Evolutionary conservation across 2,797 vertebrate species (phyloP).

Genomic region (Nothura maculosa): DNA sequence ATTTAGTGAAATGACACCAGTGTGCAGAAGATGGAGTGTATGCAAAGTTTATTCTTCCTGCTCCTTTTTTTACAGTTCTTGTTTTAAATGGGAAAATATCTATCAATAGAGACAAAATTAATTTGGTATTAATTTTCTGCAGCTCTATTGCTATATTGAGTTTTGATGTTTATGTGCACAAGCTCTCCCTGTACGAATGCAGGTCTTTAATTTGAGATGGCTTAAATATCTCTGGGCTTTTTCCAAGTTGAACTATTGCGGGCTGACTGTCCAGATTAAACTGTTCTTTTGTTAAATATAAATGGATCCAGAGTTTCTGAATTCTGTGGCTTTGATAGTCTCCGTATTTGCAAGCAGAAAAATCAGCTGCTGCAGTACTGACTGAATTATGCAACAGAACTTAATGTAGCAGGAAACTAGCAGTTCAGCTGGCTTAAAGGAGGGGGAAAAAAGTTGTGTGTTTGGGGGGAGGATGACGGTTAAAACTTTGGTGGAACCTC

Average conservation of each 20-base stretch:
- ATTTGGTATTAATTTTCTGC: not conserved
- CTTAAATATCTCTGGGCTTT: not conserved
- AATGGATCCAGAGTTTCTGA: not conserved
- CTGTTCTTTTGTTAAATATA: not conserved
- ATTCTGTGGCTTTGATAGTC: not conserved
- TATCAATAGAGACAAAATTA: not conserved
- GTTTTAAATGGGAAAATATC: not conserved
- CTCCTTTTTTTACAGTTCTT: not conserved
- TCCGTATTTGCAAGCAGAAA: not conserved
- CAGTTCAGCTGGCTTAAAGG: not conserved
- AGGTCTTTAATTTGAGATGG: not conserved
- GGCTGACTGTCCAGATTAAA: not conserved
- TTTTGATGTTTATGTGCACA: not conserved
- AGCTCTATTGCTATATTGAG: not conserved
- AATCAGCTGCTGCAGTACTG: not conserved
- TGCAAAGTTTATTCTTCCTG: rapidly evolving
- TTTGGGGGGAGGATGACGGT: too few relatives aligned
- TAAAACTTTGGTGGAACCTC: not conserved
- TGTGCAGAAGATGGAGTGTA: not conserved
- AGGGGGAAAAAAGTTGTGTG: not conserved
- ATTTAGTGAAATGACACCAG: not conserved
- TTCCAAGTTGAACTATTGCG: not conserved
- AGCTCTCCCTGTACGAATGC: not conserved
- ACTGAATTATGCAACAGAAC: not conserved
- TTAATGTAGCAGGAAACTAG: not conserved